A percentile compares a stretch with the other conserved stretches of the same genome.
Evolutionary conservation across 2,797 vertebrate genomes (phyloP).

Genomic region (Distichodus sexfasciatus): DNA sequence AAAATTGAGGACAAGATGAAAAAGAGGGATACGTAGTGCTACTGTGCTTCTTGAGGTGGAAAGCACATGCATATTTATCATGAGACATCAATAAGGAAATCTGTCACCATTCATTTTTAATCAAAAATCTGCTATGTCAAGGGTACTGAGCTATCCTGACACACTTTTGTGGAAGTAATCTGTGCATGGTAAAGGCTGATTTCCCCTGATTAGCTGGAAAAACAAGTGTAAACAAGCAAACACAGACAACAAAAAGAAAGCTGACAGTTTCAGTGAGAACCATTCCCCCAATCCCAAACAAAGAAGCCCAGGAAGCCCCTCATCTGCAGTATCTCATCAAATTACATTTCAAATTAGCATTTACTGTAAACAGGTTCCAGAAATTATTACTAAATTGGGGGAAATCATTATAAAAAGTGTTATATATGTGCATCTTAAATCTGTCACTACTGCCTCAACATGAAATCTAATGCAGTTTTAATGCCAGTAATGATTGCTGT

Average conservation of each 20-base stretch:
- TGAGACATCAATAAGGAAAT: slow-evolving; percentile 50
- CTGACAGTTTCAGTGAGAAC: neutral
- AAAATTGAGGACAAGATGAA: slow-evolving; percentile 13
- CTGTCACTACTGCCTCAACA: too few species aligned
- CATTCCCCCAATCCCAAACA: slow-evolving; percentile 11
- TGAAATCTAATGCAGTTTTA: too few species aligned
- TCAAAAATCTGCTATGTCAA: slow-evolving; percentile 38
- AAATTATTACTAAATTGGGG: too few species aligned
- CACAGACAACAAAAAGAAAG: slow-evolving; percentile 21
- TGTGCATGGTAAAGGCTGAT: slow-evolving; percentile 27
- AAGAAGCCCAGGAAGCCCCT: slow-evolving; percentile 8
- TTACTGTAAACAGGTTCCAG: neutral
- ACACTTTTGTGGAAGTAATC: slow-evolving; percentile 32
- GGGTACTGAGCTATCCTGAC: slow-evolving; percentile 41
- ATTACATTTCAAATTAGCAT: slow-evolving; percentile 2
- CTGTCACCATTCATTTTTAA: slow-evolving; percentile 57
- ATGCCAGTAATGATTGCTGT: too few species aligned
- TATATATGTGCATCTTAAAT: too few species aligned
- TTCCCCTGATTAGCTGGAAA: slow-evolving; percentile 36
- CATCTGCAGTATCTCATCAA: neutral
- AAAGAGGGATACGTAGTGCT: slow-evolving; percentile 16
- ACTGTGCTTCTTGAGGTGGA: slow-evolving; percentile 26
- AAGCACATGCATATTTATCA: slow-evolving; percentile 51
- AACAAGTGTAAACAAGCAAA: slow-evolving; percentile 30
- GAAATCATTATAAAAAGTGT: neutral